A percentile compares a stretch with the other conserved stretches of the same genome.
Evolutionary conservation across 2,797 vertebrate genomes (phyloP).

Genomic region (Coracias cyanogaster): DNA sequence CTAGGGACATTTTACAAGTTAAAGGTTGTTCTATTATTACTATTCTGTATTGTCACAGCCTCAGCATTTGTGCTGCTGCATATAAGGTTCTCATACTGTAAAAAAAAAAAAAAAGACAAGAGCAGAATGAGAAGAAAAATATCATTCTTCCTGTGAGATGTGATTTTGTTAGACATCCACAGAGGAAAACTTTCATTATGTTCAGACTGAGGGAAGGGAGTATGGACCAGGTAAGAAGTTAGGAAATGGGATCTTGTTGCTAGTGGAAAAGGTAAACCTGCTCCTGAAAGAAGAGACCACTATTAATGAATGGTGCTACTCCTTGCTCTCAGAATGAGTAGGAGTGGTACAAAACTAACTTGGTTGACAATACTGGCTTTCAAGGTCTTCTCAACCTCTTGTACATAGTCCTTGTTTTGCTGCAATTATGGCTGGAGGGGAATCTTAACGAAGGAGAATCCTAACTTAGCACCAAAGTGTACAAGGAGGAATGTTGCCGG

Average conservation of each 20-base stretch:
- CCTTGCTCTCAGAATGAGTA: not conserved
- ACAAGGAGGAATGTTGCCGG: not conserved
- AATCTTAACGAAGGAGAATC: conserved; percentile 16
- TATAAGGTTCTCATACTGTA: not conserved
- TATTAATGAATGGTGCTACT: not conserved
- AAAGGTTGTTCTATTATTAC: not conserved
- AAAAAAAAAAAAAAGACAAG: not conserved
- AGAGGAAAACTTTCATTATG: rapidly evolving
- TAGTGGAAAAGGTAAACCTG: not conserved
- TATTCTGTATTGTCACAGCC: not conserved
- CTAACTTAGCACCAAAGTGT: not conserved
- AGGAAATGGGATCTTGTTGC: not conserved
- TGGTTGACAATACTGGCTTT: not conserved
- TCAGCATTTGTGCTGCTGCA: not conserved
- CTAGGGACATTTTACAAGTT: not conserved
- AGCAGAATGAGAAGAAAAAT: not conserved
- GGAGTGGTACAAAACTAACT: not conserved
- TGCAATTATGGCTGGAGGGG: not conserved
- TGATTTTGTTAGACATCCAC: not conserved
- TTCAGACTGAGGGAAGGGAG: not conserved
- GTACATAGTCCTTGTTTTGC: not conserved
- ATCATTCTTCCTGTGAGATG: not conserved
- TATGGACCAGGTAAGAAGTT: not conserved
- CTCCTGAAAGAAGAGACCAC: not conserved
- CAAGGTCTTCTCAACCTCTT: not conserved